Conservation (phyloP, 2,797 vertebrate genomes). For the Chlorospingus flavigularis region DNA sequence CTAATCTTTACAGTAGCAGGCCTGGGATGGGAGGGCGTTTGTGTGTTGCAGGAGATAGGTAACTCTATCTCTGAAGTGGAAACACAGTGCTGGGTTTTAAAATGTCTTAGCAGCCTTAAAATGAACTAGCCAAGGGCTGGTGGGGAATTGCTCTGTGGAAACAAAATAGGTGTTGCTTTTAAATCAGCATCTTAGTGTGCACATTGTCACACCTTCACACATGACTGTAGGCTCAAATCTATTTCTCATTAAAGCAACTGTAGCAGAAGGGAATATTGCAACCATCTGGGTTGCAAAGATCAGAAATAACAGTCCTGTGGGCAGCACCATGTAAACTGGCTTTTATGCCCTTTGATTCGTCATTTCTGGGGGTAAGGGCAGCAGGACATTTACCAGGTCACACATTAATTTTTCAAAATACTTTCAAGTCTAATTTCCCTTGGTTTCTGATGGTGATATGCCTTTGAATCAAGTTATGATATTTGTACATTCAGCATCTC, state of each 20-base stretch:
- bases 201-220: constrained; percentile 34
- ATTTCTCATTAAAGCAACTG: constrained; percentile 61
- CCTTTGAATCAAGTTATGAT: background rate
- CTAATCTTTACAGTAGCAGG: constrained; percentile 52
- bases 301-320: constrained; percentile 8
- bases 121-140: background rate
- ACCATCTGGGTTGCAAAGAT: constrained; percentile 36
- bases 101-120: constrained; percentile 9
- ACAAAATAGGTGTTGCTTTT: constrained; percentile 52
- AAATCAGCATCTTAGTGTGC: constrained; percentile 20
- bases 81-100: background rate
- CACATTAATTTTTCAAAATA: background rate
- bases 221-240: constrained; percentile 38
- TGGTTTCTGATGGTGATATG: background rate
- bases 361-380: background rate
- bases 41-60: constrained; percentile 41
- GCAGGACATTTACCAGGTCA: background rate
- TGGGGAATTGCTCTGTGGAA: background rate
- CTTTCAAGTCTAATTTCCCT: background rate
- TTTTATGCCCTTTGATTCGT: constrained; percentile 18
- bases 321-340: background rate
- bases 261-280: background rate
- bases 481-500: background rate
- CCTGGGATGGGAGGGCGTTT: background rate
- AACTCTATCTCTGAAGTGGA: constrained; percentile 10